A percentile compares a stretch with the other conserved stretches of the same genome.
Conservation (phyloP, 2,888 invertebrate genomes). For the Ecliptopera silaceata region DNA sequence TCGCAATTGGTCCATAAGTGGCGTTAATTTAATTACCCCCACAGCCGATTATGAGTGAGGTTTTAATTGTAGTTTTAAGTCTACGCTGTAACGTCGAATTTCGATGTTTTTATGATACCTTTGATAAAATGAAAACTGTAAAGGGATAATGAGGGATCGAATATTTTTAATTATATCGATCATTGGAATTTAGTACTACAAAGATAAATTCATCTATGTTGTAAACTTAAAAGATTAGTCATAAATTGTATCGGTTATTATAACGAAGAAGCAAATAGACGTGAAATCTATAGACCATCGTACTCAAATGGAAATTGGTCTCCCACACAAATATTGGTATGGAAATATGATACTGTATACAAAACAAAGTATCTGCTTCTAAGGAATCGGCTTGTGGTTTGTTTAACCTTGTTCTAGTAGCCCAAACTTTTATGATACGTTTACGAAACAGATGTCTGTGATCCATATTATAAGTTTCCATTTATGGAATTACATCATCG, state of each 20-base stretch:
- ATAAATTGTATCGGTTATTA: neutral
- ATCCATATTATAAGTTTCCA: slow-evolving; percentile 35
- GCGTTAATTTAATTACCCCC: slow-evolving; percentile 73
- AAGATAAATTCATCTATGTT: too few relatives aligned
- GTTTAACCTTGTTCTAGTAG: slow-evolving; percentile 28
- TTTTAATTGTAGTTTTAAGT: slow-evolving; percentile 33
- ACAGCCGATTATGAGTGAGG: slow-evolving; percentile 46
- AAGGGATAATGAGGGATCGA: too few relatives aligned
- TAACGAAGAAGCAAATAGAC: slow-evolving; percentile 2
- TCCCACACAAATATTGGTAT: slow-evolving; percentile 10
- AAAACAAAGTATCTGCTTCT: neutral
- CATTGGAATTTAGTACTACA: too few relatives aligned
- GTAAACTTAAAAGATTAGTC: too few relatives aligned
- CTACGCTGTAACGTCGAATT: slow-evolving; percentile 1
- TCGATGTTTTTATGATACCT: neutral
- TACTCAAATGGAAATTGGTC: slow-evolving; percentile 3
- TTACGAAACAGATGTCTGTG: slow-evolving; percentile 35
- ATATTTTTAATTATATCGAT: too few relatives aligned
- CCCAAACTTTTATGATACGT: slow-evolving; percentile 27
- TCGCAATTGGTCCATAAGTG: slow-evolving; percentile 71
- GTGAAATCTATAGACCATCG: neutral
- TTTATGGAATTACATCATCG: slow-evolving; percentile 53
- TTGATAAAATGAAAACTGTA: neutral
- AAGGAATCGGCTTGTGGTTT: neutral
- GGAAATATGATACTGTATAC: slow-evolving; percentile 9